phyloP scores from a whole-genome alignment of 1,140 invertebrate genomes.

The Drosophila suzukii region DNA sequence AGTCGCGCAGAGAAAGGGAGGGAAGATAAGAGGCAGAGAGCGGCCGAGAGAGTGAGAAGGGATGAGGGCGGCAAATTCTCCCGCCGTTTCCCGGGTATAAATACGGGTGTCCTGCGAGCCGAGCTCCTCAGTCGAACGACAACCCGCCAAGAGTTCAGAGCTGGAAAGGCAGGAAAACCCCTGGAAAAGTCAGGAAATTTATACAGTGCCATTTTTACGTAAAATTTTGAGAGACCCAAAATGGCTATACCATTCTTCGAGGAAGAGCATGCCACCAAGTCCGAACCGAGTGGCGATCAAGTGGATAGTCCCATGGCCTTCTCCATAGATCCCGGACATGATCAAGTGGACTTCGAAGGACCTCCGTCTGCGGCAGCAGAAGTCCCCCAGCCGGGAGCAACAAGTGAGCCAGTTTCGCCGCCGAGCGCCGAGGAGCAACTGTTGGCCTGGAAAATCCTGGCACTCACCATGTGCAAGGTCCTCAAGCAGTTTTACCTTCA shows the following conservation, averaged over 20 bases:
- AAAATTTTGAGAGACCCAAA: conserved; percentile 17
- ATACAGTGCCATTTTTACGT: conserved; percentile 49
- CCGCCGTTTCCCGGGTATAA: conserved; percentile 74
- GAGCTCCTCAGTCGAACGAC: conserved; percentile 64
- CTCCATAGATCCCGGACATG: conserved; percentile 33
- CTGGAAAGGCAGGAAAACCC: conserved; percentile 12
- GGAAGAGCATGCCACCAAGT: conserved; percentile 43
- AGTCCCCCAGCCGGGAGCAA: conserved; percentile 25
- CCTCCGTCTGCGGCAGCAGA: conserved; percentile 21
- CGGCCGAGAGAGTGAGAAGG: conserved; percentile 14
- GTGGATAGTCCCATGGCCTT: conserved; percentile 60
- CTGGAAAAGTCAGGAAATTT: conserved; percentile 1
- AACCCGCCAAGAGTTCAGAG: conserved; percentile 41
- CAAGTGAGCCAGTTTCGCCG: conserved; percentile 50
- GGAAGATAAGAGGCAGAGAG: conserved; percentile 4
- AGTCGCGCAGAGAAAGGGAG: conserved; percentile 1
- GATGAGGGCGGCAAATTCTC: conserved; percentile 38
- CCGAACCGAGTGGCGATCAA: conserved; percentile 61
- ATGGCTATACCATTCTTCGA: conserved; percentile 82
- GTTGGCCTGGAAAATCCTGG: conserved; percentile 76
- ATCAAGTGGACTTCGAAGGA: conserved; percentile 69
- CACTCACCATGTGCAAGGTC: conserved; percentile 79
- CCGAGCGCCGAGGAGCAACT: conserved; percentile 68
- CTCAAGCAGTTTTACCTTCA: conserved; percentile 75
- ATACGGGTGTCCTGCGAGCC: conserved; percentile 42